A percentile compares a stretch with the other conserved stretches of the same genome.
phyloP scores from a whole-genome alignment of 2,797 vertebrate genomes.

The Helicolenus hilgendorfi region DNA sequence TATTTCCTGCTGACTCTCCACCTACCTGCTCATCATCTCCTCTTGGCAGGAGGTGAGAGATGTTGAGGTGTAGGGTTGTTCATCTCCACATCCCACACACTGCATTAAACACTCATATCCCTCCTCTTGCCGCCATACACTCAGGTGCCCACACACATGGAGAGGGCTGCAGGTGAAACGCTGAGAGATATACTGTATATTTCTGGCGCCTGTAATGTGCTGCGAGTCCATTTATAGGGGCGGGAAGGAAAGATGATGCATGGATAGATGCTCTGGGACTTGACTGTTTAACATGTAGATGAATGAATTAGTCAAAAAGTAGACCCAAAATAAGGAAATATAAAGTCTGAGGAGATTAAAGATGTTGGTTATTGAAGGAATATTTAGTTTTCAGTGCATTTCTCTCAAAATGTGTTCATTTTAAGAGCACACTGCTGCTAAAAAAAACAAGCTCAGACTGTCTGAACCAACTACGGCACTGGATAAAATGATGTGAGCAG shows the following conservation, averaged over 20 bases:
- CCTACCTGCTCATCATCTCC: slow-evolving; percentile 51
- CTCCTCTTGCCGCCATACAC: slow-evolving; percentile 19
- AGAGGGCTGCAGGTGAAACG: slow-evolving; percentile 67
- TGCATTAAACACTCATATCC: slow-evolving; percentile 66
- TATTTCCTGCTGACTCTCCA: slow-evolving; percentile 29
- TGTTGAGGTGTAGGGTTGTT: slow-evolving; percentile 58
- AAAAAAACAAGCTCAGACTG: background rate
- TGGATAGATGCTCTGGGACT: background rate
- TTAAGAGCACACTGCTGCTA: background rate
- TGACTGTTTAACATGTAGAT: background rate
- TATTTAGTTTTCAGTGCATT: background rate
- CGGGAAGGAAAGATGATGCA: background rate
- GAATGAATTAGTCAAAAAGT: background rate
- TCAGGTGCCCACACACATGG: slow-evolving; percentile 58
- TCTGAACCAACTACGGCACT: background rate
- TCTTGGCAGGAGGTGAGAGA: slow-evolving; percentile 58
- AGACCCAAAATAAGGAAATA: rapidly evolving
- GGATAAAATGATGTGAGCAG: background rate
- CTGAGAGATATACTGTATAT: slow-evolving; percentile 60
- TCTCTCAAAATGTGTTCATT: background rate
- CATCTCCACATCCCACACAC: slow-evolving; percentile 73
- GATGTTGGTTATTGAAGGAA: background rate
- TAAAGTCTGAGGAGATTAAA: background rate
- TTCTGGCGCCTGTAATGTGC: slow-evolving; percentile 55
- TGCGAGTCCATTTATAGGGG: slow-evolving; percentile 32